These are phyloP conservation scores for Sigmodon hispidus DNA, from an alignment of 2,113 vertebrate genomes.

Conservation along the genomic window DNA sequence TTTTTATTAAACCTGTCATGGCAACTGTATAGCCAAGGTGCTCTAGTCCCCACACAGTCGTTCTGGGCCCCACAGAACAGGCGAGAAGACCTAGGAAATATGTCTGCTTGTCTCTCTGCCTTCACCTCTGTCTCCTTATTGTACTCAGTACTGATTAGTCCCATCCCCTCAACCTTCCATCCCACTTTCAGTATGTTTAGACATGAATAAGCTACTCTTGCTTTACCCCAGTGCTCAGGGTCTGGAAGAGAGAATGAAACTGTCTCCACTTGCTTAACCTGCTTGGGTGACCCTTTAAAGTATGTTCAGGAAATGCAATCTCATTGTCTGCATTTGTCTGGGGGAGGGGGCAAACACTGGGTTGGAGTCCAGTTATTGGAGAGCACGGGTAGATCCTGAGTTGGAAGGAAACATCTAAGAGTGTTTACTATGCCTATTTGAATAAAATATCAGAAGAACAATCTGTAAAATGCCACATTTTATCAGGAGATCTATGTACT, in stretches of 20 bases:
- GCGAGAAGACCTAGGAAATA: not conserved
- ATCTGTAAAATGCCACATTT: slow-evolving; percentile 35
- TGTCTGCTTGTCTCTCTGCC: not conserved
- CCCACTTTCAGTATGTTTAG: not conserved
- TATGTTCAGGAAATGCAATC: not conserved
- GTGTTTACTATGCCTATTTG: slow-evolving; percentile 26
- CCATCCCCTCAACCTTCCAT: not conserved
- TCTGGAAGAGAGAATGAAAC: not conserved
- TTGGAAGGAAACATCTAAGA: not conserved
- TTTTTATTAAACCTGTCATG: no score
- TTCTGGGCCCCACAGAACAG: no score
- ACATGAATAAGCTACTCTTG: not conserved
- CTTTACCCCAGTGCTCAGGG: not conserved
- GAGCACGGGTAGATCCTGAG: not conserved
- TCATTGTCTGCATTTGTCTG: not conserved
- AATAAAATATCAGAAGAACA: slow-evolving; percentile 28
- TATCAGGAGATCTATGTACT: not conserved
- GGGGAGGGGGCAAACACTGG: not conserved
- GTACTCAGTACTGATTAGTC: not conserved
- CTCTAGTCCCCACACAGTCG: no score
- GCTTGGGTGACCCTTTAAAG: not conserved
- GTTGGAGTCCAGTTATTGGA: slow-evolving; percentile 12
- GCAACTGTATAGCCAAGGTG: no score
- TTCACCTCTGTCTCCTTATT: not conserved
- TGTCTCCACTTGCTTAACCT: not conserved